Base-by-base conservation (phyloP, 2,888 invertebrate genomes). In the Acanthopleura granulata region DNA sequence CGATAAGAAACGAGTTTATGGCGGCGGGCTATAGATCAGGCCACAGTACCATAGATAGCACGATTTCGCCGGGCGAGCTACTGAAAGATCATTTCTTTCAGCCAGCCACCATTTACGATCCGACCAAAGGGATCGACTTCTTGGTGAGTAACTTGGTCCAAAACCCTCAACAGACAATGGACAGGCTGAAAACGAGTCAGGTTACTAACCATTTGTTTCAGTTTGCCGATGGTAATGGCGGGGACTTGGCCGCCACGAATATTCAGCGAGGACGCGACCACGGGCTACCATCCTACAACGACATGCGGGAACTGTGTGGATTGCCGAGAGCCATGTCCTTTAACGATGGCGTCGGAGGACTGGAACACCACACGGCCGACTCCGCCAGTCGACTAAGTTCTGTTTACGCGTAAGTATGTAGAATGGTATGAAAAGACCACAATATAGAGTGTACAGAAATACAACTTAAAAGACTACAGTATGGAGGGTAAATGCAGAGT, bases 171-270 rank as follows among this genome's bases (percentile, higher is more conserved):
- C 66, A 66, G 66, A 66, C 15, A 27, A 66, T 66, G 66, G 66
- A 66, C 66, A 22, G 66, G 25, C 14, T 22, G 16, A 66, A 66
- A 27, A 66, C 66, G 66, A 27, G 25, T 25, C 66, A 66, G 29
- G 66, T 66, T 3, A 66, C 66, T 6, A 27, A 66, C 66, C 66
- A 66, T 27, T 6, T 66, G 66, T 66, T 66, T 14, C 25, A 66
- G 66, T 27, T 27, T 27, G 3, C 22, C 27, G 66, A 27, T 6
- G 25, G 25, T 25, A 14, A 27, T 27, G 29, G 66, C 9, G 27
- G 29, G 25, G 66, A 66, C 66, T 14, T 66, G 22, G 22, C 66
- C 66, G 16, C 25, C 66, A 66, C 29, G 6, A 66, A 66, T 27
- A 66, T 66, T 27, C 22, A 27, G 66, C 18, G 66, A 12, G 66